Base-by-base conservation (phyloP, 2,113 vertebrate genomes). In the Tympanuchus pallidicinctus region DNA sequence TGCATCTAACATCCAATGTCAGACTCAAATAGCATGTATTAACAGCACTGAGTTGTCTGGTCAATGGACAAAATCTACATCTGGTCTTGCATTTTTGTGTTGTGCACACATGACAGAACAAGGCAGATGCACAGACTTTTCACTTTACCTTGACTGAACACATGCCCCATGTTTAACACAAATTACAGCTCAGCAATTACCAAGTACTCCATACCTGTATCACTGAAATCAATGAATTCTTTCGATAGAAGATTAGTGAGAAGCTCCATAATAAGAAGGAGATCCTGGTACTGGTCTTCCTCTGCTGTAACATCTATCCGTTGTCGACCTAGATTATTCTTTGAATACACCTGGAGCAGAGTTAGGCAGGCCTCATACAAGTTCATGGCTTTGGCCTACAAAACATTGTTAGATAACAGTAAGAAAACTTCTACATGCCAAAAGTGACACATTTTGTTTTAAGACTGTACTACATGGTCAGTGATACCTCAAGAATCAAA, bases 241-340 rank as follows among this genome's bases (percentile, higher is more conserved):
- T 99, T 99, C 86, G 99, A 99, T 3, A 99, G 98, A 79, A 99
- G 98, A 96, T 99, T 99, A 59, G 99, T 99, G 79, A 99, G 99
- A 90, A 99, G 99, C 91, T 99, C 99, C 99, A 99, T 99, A 96
- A 99, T 99, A 90, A 99, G 99, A n/a, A 99, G 98, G 82, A 99
- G 98, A 97, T 99, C 99, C 96, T 99, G 99, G 96, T 99, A 99
- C 91, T 99, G 99, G 72, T 99, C 99, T 96, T 99, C 99, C 96
- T 99, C 99, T 1, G 98, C 99, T 2, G 98, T 98, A 65, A 99
- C 98, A 90, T 99, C 99, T 69, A 98, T 97, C 24, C 99, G 98
- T 91, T 99, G 99, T 47, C 99, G 97, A 90, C 98, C 98, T 95
- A 99, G 95, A 96, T 99, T 99, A 97, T 99, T 99, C 96, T 99